Evolutionary conservation across 23 tunicate species (phyloP), one percentile per base, ranked within the genome.

Genomic region (Aplidium turbinatum): DNA sequence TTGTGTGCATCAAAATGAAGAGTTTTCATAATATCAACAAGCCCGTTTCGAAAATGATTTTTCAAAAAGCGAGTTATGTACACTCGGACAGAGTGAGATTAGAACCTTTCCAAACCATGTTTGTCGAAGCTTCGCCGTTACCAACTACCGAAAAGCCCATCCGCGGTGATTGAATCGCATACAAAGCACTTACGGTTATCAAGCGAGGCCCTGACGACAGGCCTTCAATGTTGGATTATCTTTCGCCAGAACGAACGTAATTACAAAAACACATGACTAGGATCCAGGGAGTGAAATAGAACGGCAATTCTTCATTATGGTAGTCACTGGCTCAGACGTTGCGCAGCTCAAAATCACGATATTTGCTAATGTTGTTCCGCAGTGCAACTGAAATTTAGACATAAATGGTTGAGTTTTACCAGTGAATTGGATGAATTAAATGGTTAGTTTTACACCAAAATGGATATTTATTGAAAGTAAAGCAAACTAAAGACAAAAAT

Each of bases 231-330:
- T 81, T 46, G 36, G 89, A 64, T 70, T 83, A 83, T 83, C 89
- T 83, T 75, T 29, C 72, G 25, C 38, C 34, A 83, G 76, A 58
- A 38, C 63, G 30, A 75, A 65, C 58, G 89, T 74, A 66, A 74
- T 83, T 66, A 66, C 82, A 75, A 74, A 83, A 83, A 83, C 76
- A 82, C 87, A 53, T 60, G 72, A 47, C 22, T 33, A 22, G 35
- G 21, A 18, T 13, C 31, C 1, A 83, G 89, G 89, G 89, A 83
- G 89, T 65, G 81, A 83, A 83, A 83, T 63, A 46, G 81, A 83
- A 83, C 81, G 75, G 89, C 89, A 76, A 28, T 46, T 61, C 18
- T 38, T 47, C 38, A 57, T 62, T 72, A 72, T 64, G 47, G 28
- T 32, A 38, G 5, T 28, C 69, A 35, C 38, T 47, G 89, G 70